A percentile compares a stretch with the other conserved stretches of the same genome.
Evolutionary conservation across 1,140 invertebrate genomes (phyloP).

Genomic region (Drosophila varians): DNA sequence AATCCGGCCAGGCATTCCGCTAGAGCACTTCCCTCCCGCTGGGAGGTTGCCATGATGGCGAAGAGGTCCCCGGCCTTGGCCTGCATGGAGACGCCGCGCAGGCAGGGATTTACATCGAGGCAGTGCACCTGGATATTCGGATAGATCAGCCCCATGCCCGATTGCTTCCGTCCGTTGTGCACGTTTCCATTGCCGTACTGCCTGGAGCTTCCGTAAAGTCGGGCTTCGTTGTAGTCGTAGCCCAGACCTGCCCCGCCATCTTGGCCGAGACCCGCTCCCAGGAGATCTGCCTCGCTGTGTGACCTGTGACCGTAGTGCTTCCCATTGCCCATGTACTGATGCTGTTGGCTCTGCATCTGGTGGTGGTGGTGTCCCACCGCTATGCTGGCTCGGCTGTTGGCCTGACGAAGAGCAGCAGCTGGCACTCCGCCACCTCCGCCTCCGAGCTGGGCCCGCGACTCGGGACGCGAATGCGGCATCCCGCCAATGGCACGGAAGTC

Average conservation of each 20-base stretch:
- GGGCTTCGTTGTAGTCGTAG: constrained; percentile 71
- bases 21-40: constrained; percentile 91
- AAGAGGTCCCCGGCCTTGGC: constrained; percentile 95
- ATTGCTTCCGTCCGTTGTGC: constrained; percentile 75
- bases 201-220: constrained; percentile 72
- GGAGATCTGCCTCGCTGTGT: constrained; percentile 82
- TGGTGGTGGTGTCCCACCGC: constrained; percentile 71
- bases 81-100: constrained; percentile 91
- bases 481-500: constrained; percentile 88
- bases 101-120: constrained; percentile 84
- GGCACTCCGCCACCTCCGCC: constrained; percentile 49
- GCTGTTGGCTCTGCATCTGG: constrained; percentile 49
- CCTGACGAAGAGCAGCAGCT: constrained; percentile 71
- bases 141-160: constrained; percentile 84
- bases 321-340: constrained; percentile 69
- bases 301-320: constrained; percentile 82
- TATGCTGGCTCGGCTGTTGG: constrained; percentile 82
- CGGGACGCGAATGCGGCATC: constrained; percentile 81
- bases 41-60: constrained; percentile 93
- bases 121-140: constrained; percentile 88
- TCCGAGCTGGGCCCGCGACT: constrained; percentile 66
- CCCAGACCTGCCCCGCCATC: constrained; percentile 42
- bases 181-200: constrained; percentile 39
- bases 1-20: constrained; percentile 92
- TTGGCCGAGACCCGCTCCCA: constrained; percentile 60